Base-by-base conservation (phyloP, 2,888 invertebrate species). In the Metopia argyrocephala region DNA sequence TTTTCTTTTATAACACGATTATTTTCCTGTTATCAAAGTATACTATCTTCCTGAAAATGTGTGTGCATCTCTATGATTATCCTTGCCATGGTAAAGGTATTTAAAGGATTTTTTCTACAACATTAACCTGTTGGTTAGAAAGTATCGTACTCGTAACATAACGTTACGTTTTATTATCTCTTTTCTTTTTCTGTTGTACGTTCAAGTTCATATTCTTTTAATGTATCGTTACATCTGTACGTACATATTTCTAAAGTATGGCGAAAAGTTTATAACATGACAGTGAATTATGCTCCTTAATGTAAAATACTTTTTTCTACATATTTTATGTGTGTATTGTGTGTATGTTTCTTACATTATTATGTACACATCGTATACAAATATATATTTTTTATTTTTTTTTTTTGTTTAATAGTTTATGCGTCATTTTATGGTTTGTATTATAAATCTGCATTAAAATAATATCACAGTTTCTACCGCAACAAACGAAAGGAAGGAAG, bases 371-470 rank as follows among this genome's bases (percentile, higher is more conserved):
- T 4, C 15, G 3, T 0, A 9, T 38, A 1, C 4, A 1, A 12
- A 9, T 12, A 7, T 38, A 1, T 38, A 9, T 38, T 9, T 38
- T 12, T 5, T 2, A 12, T 48, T 48, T 18, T 20, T 48, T 56
- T 45, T 56, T n/a, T n/a, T 45, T 68, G 18, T 56, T 54, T 54
- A 66, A 64, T 54, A 64, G 61, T 75, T 74, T 70, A 62, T 78
- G 70, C 45, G 65, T 70, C 56, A 70, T 70, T 56, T 78, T 64
- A 70, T 74, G 74, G 66, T 12, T 66, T 70, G 54, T 66, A 78
- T 70, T 70, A 81, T 78, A 81, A 81, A 78, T 78, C 57, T 74
- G 66, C 46, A 75, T 78, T 75, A 78, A 74, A 81, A 78, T 66
- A 61, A 62, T 74, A 62, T 66, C 78, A 65, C 61, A 61, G 45